These are phyloP conservation scores for Rhadina sibilatrix DNA, from an alignment of 2,113 vertebrate species.

Conservation along the genomic window DNA sequence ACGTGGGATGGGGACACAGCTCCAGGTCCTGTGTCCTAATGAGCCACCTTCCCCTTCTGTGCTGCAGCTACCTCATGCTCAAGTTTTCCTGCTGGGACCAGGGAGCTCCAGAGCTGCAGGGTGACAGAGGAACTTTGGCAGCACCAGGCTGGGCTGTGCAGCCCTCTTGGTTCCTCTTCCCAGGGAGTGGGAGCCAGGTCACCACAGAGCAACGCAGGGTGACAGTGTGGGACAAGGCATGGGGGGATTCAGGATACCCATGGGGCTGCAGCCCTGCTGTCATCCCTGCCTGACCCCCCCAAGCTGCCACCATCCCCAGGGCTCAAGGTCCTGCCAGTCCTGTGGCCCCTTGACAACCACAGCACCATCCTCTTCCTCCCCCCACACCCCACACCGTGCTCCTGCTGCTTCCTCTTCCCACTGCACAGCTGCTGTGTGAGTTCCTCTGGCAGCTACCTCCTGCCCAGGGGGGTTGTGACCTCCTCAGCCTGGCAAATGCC, in stretches of 20 bases:
- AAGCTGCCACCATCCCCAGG: background rate
- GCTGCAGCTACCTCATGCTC: background rate
- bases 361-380: background rate
- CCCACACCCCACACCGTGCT: background rate
- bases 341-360: background rate
- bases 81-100: background rate
- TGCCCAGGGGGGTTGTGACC: background rate
- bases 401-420: background rate
- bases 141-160: background rate
- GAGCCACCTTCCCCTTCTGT: background rate
- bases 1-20: rapidly evolving
- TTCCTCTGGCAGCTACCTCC: background rate
- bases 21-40: rapidly evolving
- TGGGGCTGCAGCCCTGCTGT: background rate
- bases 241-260: background rate
- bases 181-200: background rate
- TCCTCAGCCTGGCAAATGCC: background rate
- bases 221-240: rapidly evolving
- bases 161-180: background rate
- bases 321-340: background rate
- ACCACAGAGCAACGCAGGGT: rapidly evolving
- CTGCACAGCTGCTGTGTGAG: background rate
- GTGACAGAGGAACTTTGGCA: rapidly evolving
- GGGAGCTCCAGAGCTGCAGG: rapidly evolving
- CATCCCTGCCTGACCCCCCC: background rate